Evolutionary conservation across 2,797 vertebrate species (phyloP), one percentile per base, ranked within the genome.

Genomic region (Novumbra hubbsi): DNA sequence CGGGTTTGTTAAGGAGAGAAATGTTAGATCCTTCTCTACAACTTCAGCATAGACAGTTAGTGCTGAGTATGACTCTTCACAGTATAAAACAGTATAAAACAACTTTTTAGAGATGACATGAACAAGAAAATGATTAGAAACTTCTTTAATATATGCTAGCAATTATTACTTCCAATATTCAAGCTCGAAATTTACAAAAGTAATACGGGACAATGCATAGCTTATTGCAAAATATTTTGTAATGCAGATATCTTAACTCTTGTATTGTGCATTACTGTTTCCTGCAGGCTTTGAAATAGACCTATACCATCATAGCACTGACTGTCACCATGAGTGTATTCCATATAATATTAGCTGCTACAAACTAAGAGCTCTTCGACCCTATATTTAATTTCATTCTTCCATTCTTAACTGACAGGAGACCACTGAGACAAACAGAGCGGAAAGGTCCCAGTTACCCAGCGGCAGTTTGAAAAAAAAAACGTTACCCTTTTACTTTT

Each of bases 71-170:
- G 64, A 73, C 63, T 38, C 38, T 64, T 55, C 64, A 66, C 32
- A n/a, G n/a, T n/a, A n/a, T n/a, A 74, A 85, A 79, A 71, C 78
- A 41, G 55, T 49, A 72, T 62, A 34, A 73, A 24, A 76, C 30
- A 60, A 16, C 5, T 1, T 30, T 17, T 21, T 52, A 52, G 17
- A 50, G 45, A 69, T 69, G 6, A 21, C 68, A 70, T 49, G 27
- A 15, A 69, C 41, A 14, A 9, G 16, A 24, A 30, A 17, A 70
- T 17, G 55, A 24, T 50, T 11, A 1, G 7, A 65, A 64, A 30
- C 14, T 7, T 60, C 9, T 65, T 30, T 63, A 1, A 65, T 32
- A 28, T 65, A 4, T 65, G 63, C 63, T 70, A 7, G 55, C n/a
- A 16, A 50, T 34, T 19, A 49, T 28, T 7, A 6, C 17, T 24